A percentile compares a stretch with the other conserved stretches of the same genome.
These are phyloP conservation scores for Tridacna gigas DNA, from an alignment of 2,888 invertebrate genomes.

Conservation along the genomic window DNA sequence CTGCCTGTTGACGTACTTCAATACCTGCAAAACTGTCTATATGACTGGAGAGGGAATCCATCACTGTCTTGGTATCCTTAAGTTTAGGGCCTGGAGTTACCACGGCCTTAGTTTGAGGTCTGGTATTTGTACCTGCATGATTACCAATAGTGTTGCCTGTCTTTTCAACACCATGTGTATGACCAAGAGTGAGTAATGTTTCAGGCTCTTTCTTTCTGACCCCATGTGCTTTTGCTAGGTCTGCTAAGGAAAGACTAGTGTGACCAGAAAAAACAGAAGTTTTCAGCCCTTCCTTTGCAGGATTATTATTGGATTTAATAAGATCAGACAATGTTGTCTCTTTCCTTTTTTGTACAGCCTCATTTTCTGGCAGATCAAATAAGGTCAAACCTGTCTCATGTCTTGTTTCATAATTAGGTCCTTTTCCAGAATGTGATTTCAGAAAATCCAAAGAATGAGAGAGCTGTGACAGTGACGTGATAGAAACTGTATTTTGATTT, in stretches of 20 bases:
- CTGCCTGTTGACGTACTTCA: conserved; percentile 14
- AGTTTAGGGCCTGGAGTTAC: background rate
- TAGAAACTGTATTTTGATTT: background rate
- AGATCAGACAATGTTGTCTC: conserved; percentile 9
- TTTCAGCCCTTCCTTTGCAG: too few species aligned
- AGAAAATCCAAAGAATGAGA: background rate
- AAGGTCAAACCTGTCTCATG: too few species aligned
- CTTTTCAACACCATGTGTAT: background rate
- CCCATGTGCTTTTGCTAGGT: conserved; percentile 35
- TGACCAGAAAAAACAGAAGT: background rate
- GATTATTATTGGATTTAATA: too few species aligned
- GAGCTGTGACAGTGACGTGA: background rate
- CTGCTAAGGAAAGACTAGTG: conserved; percentile 17
- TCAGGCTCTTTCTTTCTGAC: background rate
- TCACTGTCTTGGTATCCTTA: conserved; percentile 17
- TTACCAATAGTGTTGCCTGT: background rate
- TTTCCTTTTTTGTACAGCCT: background rate
- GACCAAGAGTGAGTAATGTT: background rate
- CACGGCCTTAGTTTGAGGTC: background rate
- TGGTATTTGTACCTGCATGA: background rate
- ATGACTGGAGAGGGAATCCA: conserved; percentile 12
- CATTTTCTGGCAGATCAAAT: too few species aligned
- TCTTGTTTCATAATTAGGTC: too few species aligned
- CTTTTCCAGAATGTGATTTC: too few species aligned
- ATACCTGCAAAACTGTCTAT: background rate